Conservation (phyloP, 2,113 vertebrate species). For the Alligator sinensis region DNA sequence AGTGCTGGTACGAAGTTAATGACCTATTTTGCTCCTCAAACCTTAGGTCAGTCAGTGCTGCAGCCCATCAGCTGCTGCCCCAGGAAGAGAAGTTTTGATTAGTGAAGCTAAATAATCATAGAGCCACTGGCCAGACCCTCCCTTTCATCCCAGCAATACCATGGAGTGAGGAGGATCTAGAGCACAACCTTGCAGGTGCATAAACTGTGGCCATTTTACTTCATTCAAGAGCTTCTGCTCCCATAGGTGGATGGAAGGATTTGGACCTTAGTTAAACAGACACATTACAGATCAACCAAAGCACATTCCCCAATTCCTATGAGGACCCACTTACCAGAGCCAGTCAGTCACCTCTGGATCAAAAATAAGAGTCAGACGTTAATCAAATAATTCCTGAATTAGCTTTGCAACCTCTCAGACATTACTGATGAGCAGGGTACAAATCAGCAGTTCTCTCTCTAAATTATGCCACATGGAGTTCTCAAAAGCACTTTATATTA, state of each 20-base stretch:
- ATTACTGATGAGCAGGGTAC: too few relatives aligned
- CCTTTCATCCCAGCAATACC: neutral
- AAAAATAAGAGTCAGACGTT: too few relatives aligned
- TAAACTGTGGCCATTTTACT: neutral
- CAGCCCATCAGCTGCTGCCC: neutral
- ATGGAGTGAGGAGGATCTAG: neutral
- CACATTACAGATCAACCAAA: neutral
- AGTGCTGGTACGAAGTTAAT: neutral
- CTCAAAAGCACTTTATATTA: neutral
- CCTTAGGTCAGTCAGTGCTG: neutral
- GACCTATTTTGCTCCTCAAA: neutral
- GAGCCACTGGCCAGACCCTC: neutral
- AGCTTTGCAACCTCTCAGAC: too few relatives aligned
- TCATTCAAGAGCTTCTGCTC: accelerated
- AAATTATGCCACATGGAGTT: too few relatives aligned
- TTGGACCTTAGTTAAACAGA: accelerated
- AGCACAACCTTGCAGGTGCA: neutral
- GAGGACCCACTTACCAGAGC: accelerated
- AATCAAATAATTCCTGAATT: too few relatives aligned
- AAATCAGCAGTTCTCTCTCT: too few relatives aligned
- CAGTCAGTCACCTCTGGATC: neutral
- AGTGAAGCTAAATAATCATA: neutral
- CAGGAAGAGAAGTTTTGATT: neutral
- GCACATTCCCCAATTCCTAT: accelerated
- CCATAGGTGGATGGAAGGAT: neutral